These are phyloP conservation scores for Napeogenes inachia DNA, from an alignment of 2,888 invertebrate genomes.

Conservation along the genomic window DNA sequence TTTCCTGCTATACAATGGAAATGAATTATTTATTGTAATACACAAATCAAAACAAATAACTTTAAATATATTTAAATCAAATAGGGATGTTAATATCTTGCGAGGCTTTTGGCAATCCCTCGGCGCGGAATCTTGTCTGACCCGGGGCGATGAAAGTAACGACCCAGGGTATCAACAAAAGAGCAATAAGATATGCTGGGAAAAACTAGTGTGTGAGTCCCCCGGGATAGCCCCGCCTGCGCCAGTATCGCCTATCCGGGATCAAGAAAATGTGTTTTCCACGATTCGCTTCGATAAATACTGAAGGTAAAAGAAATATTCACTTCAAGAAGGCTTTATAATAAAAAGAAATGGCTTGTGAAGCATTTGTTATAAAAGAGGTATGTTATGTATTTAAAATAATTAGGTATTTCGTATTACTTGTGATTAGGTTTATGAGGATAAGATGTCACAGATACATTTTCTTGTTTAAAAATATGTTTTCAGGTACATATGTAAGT, in stretches of 20 bases:
- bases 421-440: too few species aligned
- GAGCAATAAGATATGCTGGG: conserved; percentile 78
- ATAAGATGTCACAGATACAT: too few species aligned
- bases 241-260: conserved; percentile 47
- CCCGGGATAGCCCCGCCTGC: conserved; percentile 53
- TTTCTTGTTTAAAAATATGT: not conserved
- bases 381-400: too few species aligned
- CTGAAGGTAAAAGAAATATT: conserved; percentile 22
- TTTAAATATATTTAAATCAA: conserved; percentile 14
- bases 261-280: conserved; percentile 45
- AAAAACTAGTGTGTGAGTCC: conserved; percentile 73
- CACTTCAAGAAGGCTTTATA: conserved; percentile 24
- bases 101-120: conserved; percentile 36
- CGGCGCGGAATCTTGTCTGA: conserved; percentile 42
- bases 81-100: conserved; percentile 27
- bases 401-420: too few species aligned
- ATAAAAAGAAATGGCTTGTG: not conserved
- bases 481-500: not conserved
- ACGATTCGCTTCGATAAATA: conserved; percentile 34
- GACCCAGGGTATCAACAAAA: conserved; percentile 74
- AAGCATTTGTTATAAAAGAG: too few species aligned
- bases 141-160: conserved; percentile 76
- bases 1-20: too few species aligned
- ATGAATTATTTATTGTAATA: not conserved
- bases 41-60: not conserved